Conservation (phyloP, 2,113 vertebrate species). For the Pluvianellus socialis region DNA sequence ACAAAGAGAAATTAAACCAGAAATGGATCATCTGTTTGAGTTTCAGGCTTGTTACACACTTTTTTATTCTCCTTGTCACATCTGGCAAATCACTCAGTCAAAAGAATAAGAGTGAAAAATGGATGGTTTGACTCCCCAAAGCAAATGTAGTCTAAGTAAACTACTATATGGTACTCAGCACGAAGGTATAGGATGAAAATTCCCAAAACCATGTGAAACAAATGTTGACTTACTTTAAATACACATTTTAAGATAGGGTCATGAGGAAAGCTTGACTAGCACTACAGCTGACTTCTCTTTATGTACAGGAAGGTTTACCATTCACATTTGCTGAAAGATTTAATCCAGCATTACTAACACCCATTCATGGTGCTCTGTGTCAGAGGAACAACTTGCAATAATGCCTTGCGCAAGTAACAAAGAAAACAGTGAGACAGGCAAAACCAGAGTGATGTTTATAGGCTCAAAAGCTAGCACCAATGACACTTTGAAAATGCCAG, state of each 20-base stretch:
- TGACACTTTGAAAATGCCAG: not conserved
- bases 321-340: constrained; percentile 21
- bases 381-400: not conserved
- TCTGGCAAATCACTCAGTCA: constrained; percentile 40
- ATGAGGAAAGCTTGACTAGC: constrained; percentile 13
- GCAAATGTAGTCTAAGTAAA: constrained; percentile 22
- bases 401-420: not conserved
- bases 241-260: not conserved
- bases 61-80: not conserved
- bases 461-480: not conserved
- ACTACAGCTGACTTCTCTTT: constrained; percentile 9
- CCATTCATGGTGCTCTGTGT: not conserved
- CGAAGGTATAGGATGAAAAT: constrained; percentile 4
- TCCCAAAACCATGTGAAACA: constrained; percentile 18
- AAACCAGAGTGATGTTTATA: not conserved
- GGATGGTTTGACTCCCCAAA: not conserved
- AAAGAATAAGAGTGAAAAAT: constrained; percentile 19
- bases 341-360: not conserved
- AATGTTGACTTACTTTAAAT: constrained; percentile 23
- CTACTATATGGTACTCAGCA: not conserved
- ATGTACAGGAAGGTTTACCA: constrained; percentile 6
- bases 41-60: not conserved
- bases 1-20: not conserved
- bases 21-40: not conserved
- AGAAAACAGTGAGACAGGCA: not conserved